Percentiles rank a stretch among this genome's conserved stretches.
Evolutionary conservation across 2,113 vertebrate genomes (phyloP).

Genomic region (Cyanoramphus novaezelandiae): DNA sequence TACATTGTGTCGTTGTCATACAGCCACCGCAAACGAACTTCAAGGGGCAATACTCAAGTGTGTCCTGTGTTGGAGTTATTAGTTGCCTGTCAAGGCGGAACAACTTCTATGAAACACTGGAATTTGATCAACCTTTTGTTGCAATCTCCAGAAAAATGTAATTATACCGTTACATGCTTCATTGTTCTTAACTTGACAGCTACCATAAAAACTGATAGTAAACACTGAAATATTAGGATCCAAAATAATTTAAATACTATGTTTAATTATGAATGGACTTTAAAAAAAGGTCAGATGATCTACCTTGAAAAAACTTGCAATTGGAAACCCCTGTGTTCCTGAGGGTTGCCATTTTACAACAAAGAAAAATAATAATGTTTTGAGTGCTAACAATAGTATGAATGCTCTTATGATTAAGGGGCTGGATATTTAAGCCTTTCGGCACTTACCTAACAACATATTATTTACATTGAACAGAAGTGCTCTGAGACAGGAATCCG

Average conservation of each 20-base stretch:
- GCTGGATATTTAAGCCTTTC: background rate
- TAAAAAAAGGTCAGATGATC: background rate
- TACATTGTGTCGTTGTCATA: fast-evolving
- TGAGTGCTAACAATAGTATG: background rate
- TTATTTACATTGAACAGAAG: background rate
- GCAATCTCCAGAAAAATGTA: background rate
- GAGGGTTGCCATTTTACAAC: background rate
- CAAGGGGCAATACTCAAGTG: background rate
- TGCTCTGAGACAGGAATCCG: background rate
- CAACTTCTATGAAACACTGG: background rate
- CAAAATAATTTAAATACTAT: background rate
- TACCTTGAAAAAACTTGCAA: background rate
- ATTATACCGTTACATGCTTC: background rate
- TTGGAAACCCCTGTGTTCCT: background rate
- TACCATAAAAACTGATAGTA: background rate
- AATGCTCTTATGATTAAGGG: background rate
- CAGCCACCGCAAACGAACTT: background rate
- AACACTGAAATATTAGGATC: background rate
- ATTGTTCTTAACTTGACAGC: background rate
- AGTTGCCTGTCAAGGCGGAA: background rate
- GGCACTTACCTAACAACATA: background rate
- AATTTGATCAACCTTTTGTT: background rate
- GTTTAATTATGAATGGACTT: background rate
- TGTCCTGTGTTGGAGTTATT: background rate
- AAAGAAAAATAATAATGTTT: background rate